These are phyloP conservation scores for Neostethus bicornis DNA, from an alignment of 2,797 vertebrate species.

Conservation along the genomic window DNA sequence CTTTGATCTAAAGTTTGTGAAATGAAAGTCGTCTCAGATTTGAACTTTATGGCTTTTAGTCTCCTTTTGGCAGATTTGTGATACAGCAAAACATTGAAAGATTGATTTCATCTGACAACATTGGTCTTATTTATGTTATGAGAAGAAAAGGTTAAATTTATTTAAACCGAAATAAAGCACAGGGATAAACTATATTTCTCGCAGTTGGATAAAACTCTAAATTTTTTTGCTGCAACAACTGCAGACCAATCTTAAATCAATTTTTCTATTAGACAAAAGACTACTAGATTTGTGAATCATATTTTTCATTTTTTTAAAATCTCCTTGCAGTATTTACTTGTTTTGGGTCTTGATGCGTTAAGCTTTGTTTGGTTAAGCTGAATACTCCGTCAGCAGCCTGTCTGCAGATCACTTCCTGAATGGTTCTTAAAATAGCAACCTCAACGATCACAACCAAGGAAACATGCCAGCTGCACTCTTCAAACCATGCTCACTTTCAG, in stretches of 20 bases:
- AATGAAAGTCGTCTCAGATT: not conserved
- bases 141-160: slow-evolving; percentile 4
- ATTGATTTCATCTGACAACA: slow-evolving; percentile 13
- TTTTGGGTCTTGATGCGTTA: slow-evolving; percentile 38
- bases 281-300: slow-evolving; percentile 1
- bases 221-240: not conserved
- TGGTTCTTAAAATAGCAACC: slow-evolving; percentile 74
- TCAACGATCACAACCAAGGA: slow-evolving; percentile 75
- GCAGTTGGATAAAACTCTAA: not conserved
- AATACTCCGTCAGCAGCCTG: slow-evolving; percentile 54
- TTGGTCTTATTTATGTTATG: slow-evolving; percentile 1
- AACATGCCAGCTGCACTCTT: slow-evolving; percentile 69
- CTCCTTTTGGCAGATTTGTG: not conserved
- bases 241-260: not conserved
- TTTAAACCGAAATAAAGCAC: not conserved
- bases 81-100: not conserved
- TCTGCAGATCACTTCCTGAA: slow-evolving; percentile 79
- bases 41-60: slow-evolving; percentile 3
- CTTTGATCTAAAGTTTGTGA: not conserved
- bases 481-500: slow-evolving; percentile 58
- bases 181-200: not conserved
- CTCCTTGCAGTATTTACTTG: slow-evolving; percentile 20
- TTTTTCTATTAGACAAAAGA: not conserved
- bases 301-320: not conserved
- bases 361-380: slow-evolving; percentile 42